Evolutionary conservation across 2,113 vertebrate genomes (phyloP), one percentile per base, ranked within the genome.

Genomic region (Leucosticte australis): DNA sequence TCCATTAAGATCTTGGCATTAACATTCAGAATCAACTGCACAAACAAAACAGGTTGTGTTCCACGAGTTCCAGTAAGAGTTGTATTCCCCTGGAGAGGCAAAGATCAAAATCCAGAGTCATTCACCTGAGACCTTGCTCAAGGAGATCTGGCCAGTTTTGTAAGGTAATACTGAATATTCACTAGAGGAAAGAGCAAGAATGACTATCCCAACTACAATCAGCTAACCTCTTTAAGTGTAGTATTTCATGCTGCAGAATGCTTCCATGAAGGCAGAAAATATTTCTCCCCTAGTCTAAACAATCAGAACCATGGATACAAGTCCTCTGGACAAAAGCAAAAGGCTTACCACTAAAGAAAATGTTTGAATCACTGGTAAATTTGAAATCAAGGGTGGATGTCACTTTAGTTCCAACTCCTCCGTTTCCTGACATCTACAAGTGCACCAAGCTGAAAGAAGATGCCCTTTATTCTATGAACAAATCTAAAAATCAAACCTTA

Each of bases 1-100:
- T 74, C 59, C 78, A 94, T 93, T 93, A 95, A 84, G 46, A 78
- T 62, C 60, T 74, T 95, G 81, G 81, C 77, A 87, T 14, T 37
- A 81, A 62, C 37, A 28, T 65, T 53, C 55, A 81, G 37, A 89
- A 84, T 63, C 69, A 57, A 62, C 50, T 15, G 17, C 55, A 87
- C 47, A 39, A 94, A 87, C 8, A 78, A 37, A 83, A 7, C 26
- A 84, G 56, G 37, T 18, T 89, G 46, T 60, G 37, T 49, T 89
- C 52, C 56, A 69, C 5, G 31, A 49, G 68, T 50, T 87, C 56
- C 24, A 1, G 0, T n/a, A 57, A 46, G 17, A 81, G 6, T 6
- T 62, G 17, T 31, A 70, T 46, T 84, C 31, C 56, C 24, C 42
- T 67, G 31, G 22, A 91, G 85, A 15, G 71, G 46, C 0, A 2